phyloP scores from a whole-genome alignment of 1,140 invertebrate species.

The Tetraneura akinire region DNA sequence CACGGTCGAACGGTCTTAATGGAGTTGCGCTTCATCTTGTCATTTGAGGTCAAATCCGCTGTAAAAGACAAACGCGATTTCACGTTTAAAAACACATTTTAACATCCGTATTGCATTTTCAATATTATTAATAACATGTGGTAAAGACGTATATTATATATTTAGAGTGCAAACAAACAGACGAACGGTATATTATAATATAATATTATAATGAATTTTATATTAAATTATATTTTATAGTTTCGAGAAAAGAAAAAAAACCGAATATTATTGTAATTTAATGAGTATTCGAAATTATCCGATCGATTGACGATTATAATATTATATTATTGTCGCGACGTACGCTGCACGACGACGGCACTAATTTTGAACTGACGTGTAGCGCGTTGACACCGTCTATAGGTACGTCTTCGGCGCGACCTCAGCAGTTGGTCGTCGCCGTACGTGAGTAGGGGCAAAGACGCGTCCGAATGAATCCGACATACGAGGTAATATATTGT shows the following conservation, averaged over 20 bases:
- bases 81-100: neutral
- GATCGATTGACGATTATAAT: no score
- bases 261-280: no score
- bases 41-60: constrained; percentile 34
- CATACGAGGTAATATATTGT: neutral
- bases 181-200: no score
- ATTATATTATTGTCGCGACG: no score
- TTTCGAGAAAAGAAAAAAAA: no score
- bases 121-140: neutral
- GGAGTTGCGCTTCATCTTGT: constrained; percentile 44
- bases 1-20: neutral
- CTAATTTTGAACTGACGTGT: neutral
- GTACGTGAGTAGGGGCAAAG: neutral
- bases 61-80: constrained; percentile 23
- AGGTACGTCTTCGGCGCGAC: no score
- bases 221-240: no score
- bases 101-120: no score
- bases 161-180: no score
- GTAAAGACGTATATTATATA: neutral
- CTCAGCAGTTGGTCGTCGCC: neutral
- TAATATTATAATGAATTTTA: neutral
- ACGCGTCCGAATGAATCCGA: neutral
- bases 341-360: neutral
- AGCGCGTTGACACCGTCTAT: neutral
- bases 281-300: neutral